Conservation (phyloP, 2,797 vertebrate genomes). For the Acanthurus lineatus region DNA sequence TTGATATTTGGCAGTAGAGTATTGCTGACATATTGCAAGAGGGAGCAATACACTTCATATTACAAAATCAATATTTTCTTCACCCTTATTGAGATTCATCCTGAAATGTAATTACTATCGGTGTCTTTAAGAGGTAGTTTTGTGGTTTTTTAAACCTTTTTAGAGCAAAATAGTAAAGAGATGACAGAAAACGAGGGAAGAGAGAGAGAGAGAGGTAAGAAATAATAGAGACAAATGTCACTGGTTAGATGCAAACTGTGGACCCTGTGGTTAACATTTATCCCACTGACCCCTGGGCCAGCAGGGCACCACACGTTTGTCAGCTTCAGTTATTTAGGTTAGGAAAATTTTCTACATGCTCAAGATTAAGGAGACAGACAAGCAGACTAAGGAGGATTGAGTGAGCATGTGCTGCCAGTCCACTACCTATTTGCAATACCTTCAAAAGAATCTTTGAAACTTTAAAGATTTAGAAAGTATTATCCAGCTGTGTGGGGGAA, state of each 20-base stretch:
- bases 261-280: background rate
- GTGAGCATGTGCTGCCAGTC: background rate
- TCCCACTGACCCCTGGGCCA: background rate
- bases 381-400: background rate
- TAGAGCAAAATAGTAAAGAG: background rate
- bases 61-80: no score
- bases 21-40: no score
- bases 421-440: background rate
- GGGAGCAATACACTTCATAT: no score
- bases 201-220: background rate
- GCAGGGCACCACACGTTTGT: background rate
- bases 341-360: background rate
- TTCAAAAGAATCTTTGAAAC: background rate
- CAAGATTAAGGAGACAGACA: constrained; percentile 1
- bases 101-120: no score
- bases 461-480: constrained; percentile 6
- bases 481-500: background rate
- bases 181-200: background rate
- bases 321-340: background rate
- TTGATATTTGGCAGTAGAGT: no score
- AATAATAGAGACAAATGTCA: background rate
- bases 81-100: no score
- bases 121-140: background rate
- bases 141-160: background rate
- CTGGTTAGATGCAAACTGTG: background rate